These are phyloP conservation scores for Pantelozetes paolii DNA, from an alignment of 2,888 invertebrate genomes.

Conservation along the genomic window DNA sequence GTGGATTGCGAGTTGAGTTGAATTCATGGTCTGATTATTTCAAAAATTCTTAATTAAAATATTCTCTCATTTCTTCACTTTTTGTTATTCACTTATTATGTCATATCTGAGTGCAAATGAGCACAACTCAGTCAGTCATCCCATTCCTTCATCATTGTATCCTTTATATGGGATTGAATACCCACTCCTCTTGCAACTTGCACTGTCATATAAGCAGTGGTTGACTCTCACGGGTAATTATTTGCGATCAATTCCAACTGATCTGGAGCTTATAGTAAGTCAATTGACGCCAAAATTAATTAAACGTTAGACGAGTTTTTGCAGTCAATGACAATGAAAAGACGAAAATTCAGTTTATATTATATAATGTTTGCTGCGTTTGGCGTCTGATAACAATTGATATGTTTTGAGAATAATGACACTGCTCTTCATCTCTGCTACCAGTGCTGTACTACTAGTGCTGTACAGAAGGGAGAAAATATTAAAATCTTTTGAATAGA, in stretches of 20 bases:
- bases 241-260: conserved; percentile 25
- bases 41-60: conserved; percentile 22
- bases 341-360: neutral
- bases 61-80: neutral
- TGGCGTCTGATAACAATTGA: conserved; percentile 28
- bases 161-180: neutral
- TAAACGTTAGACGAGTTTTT: conserved; percentile 27
- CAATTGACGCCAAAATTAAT: conserved; percentile 31
- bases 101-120: neutral
- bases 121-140: neutral
- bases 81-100: neutral
- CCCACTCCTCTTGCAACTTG: neutral
- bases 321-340: conserved; percentile 17
- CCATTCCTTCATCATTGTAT: neutral
- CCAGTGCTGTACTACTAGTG: no score
- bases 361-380: conserved; percentile 22
- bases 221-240: conserved; percentile 9
- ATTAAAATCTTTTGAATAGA: neutral
- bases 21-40: conserved; percentile 8
- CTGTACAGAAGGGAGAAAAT: neutral
- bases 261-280: conserved; percentile 21
- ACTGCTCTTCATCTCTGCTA: conserved; percentile 22
- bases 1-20: neutral
- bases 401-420: conserved; percentile 17
- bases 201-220: neutral